Percentiles rank a stretch among this genome's conserved stretches.
Evolutionary conservation across 2,113 vertebrate species (phyloP).

Genomic region (Cephalophus harveyi): DNA sequence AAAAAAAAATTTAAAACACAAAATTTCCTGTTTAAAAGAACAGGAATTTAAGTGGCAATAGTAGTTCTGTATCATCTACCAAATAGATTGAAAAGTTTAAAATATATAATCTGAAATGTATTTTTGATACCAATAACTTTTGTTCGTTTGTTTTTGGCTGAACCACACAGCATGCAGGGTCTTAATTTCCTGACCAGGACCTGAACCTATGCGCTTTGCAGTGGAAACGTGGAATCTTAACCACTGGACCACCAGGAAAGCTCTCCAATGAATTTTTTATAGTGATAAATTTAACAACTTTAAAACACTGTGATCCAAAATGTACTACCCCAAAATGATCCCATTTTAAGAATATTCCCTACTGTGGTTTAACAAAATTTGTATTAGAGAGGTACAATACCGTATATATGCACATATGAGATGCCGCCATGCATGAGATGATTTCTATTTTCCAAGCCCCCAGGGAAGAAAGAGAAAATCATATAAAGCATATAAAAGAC

Average conservation of each 20-base stretch:
- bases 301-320: not conserved
- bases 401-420: constrained; percentile 71
- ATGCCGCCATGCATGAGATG: constrained; percentile 63
- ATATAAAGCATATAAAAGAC: constrained; percentile 56
- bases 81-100: not conserved
- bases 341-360: not conserved
- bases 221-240: not conserved
- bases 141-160: not conserved
- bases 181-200: not conserved
- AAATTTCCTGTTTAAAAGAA: not conserved
- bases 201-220: not conserved
- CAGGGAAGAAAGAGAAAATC: constrained; percentile 67
- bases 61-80: not conserved
- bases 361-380: constrained; percentile 30
- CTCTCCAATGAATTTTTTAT: not conserved
- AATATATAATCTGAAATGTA: not conserved
- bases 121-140: not conserved
- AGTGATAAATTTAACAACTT: not conserved
- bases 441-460: constrained; percentile 72
- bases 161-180: not conserved
- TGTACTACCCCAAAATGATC: not conserved
- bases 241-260: not conserved
- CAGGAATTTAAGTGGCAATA: not conserved
- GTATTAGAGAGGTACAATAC: constrained; percentile 67
- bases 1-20: not conserved